These are phyloP conservation scores for Lepidochitona cinerea DNA, from an alignment of 2,888 invertebrate species.

Conservation along the genomic window DNA sequence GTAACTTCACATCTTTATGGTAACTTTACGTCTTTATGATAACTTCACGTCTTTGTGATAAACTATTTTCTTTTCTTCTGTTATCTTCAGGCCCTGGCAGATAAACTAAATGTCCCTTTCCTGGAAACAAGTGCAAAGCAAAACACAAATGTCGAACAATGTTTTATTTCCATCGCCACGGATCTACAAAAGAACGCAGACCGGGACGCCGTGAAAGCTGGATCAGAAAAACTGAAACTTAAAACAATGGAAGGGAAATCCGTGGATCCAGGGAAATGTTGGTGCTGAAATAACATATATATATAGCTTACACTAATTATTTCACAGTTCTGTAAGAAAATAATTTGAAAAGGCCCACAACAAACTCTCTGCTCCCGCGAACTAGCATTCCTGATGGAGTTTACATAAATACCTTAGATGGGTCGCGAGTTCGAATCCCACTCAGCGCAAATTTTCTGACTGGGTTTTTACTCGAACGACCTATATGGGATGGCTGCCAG, in stretches of 20 bases:
- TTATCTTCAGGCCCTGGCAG: background rate
- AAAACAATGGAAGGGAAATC: background rate
- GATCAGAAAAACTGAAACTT: background rate
- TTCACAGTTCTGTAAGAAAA: no score
- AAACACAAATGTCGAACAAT: conserved; percentile 4
- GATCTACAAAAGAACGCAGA: background rate
- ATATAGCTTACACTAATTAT: no score
- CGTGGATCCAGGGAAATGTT: background rate
- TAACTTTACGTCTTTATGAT: no score
- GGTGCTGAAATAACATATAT: background rate
- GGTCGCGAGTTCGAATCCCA: no score
- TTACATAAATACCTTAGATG: no score
- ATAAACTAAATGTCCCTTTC: background rate
- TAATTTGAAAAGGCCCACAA: no score
- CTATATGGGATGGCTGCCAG: no score
- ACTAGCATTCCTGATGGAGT: no score
- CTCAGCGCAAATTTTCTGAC: no score
- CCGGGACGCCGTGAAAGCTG: background rate
- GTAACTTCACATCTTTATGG: no score
- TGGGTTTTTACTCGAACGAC: no score
- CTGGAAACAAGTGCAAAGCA: conserved; percentile 4
- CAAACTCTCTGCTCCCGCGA: no score
- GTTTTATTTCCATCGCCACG: background rate
- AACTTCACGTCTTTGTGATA: background rate
- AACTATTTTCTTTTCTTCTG: background rate